Conservation (phyloP, 2,797 vertebrate genomes). For the Lateolabrax maculatus region DNA sequence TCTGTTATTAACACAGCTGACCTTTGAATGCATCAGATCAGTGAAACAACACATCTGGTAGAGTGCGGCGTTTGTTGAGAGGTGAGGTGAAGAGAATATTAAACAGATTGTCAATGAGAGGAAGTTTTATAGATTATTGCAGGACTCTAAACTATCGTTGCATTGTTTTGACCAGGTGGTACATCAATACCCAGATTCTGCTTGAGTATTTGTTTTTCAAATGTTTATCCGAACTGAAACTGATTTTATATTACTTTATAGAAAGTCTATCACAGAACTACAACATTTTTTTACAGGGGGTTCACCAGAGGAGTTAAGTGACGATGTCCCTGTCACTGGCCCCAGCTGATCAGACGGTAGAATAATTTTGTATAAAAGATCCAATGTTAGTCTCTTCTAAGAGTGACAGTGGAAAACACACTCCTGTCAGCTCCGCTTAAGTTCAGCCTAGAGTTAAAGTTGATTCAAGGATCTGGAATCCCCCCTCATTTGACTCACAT, state of each 20-base stretch:
- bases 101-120: constrained; percentile 25
- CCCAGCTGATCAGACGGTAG: constrained; percentile 19
- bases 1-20: constrained; percentile 65
- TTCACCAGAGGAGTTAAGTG: constrained; percentile 15
- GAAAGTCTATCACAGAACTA: not conserved
- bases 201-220: not conserved
- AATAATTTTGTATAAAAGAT: not conserved
- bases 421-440: constrained; percentile 13
- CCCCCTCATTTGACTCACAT: constrained; percentile 31
- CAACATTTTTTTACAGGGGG: not conserved
- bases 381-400: not conserved
- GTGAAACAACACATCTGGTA: constrained; percentile 64
- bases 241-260: not conserved
- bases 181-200: constrained; percentile 13
- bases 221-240: constrained; percentile 16
- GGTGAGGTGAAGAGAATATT: constrained; percentile 37
- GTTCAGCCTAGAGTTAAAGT: constrained; percentile 24
- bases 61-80: constrained; percentile 37
- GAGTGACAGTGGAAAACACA: constrained; percentile 37
- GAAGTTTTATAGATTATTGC: constrained; percentile 8
- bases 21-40: constrained; percentile 63
- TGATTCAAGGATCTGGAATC: constrained; percentile 54
- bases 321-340: constrained; percentile 9
- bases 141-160: not conserved
- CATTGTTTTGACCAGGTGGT: not conserved